Conservation (phyloP, 1,140 invertebrate genomes). For the Goniozus legneri region DNA sequence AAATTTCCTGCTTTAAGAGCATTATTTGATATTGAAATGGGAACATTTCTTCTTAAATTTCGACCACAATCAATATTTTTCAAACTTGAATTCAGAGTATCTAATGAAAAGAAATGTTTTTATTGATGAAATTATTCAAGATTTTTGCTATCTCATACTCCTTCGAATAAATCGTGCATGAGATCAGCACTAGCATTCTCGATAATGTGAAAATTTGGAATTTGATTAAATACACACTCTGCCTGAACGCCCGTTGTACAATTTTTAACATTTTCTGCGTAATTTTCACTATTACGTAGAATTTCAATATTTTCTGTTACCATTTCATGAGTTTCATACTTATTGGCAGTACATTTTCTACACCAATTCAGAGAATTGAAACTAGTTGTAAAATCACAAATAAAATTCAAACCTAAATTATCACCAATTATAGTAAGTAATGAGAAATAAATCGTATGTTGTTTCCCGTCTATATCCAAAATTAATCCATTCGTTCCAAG, state of each 20-base stretch:
- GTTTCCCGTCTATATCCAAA: slow-evolving; percentile 6
- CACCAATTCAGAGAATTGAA: slow-evolving; percentile 15
- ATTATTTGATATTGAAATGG: background rate
- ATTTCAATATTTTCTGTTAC: slow-evolving; percentile 6
- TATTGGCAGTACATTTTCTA: slow-evolving; percentile 15
- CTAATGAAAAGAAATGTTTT: slow-evolving; percentile 13
- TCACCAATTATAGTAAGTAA: slow-evolving; percentile 4
- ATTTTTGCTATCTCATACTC: slow-evolving; percentile 14
- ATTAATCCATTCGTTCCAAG: slow-evolving; percentile 18
- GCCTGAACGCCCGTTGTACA: slow-evolving; percentile 14
- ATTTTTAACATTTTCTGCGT: slow-evolving; percentile 8
- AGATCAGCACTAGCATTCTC: slow-evolving; percentile 13
- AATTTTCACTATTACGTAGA: slow-evolving; percentile 12
- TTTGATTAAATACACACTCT: slow-evolving; percentile 18
- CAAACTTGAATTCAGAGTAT: slow-evolving; percentile 18
- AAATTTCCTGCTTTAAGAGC: background rate
- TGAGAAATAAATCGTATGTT: background rate
- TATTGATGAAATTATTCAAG: slow-evolving; percentile 1
- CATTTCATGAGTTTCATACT: slow-evolving; percentile 2
- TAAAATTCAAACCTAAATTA: no score
- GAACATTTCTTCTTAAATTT: slow-evolving; percentile 4
- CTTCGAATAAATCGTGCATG: slow-evolving; percentile 18
- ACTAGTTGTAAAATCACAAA: slow-evolving; percentile 13
- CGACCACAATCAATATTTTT: slow-evolving; percentile 13
- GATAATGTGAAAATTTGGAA: slow-evolving; percentile 14